These are phyloP conservation scores for Ceyx margarethae DNA, from an alignment of 2,113 vertebrate species.

Conservation along the genomic window DNA sequence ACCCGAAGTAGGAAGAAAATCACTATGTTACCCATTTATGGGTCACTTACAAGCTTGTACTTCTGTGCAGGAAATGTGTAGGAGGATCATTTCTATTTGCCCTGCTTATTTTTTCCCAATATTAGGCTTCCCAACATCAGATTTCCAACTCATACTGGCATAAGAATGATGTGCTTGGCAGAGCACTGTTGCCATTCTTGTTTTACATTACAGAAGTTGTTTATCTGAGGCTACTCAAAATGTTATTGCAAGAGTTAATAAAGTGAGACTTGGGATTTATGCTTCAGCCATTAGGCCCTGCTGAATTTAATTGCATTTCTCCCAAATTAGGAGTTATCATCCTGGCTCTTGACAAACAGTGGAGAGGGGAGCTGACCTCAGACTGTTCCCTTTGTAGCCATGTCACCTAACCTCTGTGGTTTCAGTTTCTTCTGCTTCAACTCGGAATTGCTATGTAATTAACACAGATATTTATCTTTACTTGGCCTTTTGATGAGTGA, in stretches of 20 bases:
- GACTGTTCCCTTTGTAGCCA: neutral
- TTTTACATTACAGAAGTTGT: neutral
- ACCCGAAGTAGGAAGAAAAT: neutral
- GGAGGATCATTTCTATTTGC: neutral
- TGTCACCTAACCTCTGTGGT: neutral
- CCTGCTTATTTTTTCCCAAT: neutral
- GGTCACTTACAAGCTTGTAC: neutral
- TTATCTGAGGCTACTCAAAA: neutral
- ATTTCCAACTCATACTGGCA: neutral
- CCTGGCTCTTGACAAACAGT: neutral
- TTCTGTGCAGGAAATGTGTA: neutral
- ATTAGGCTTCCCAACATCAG: neutral
- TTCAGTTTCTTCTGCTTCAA: neutral
- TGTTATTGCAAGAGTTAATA: neutral
- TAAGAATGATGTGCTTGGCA: neutral
- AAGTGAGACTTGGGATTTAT: neutral
- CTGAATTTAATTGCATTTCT: neutral
- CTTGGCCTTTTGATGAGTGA: neutral
- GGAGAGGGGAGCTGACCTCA: neutral
- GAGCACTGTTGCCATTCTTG: neutral
- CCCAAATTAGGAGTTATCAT: neutral
- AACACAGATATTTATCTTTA: neutral
- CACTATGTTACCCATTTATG: neutral
- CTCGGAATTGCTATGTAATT: neutral
- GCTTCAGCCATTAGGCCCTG: neutral